Evolutionary conservation across 2,113 vertebrate genomes (phyloP), one percentile per base, ranked within the genome.

Genomic region (Bothrops jararaca): DNA sequence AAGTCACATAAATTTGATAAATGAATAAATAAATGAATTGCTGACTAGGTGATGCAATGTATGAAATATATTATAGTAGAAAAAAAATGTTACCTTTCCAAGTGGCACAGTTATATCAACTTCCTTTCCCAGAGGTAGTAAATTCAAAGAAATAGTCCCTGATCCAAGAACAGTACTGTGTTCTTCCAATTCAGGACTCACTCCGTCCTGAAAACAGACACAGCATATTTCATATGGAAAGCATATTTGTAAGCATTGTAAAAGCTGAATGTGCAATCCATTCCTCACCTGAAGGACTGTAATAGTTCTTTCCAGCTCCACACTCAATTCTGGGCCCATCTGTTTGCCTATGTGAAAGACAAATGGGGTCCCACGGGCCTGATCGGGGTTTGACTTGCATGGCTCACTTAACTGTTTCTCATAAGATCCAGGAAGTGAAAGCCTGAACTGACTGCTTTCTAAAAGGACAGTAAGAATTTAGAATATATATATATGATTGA

Each of bases 351-450:
- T 48, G 0, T 98, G 98, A 94, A 98, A 98, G 92, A 96, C 85
- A 90, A 98, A 98, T 0, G 95, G 96, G 2, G 92, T 90, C 9
- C 50, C 95, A 34, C 4, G 42, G 56, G 93, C 95, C 2, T 92
- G 8, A 42, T 96, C 92, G 1, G 1, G 4, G 0, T 95, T 91
- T 15, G 50, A 42, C 85, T 92, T 94, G 95, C 96, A 96, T 48
- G 96, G 94, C 74, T 97, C 90, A 94, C 39, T 56, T 56, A 97
- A 74, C 53, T 97, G 96, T 87, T 97, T 97, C 92, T 98, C 96
- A n/a, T 97, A 98, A 0, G 98, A 96, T 13, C 98, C 98, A 15
- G 97, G 97, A 87, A 98, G 93, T 56, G 97, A 96, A 92, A 98
- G 74, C 50, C 95, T 96, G 91, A 98, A 42, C 11, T 94, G 89